Conservation (phyloP, 2,113 vertebrate species). For the Sturnus vulgaris region DNA sequence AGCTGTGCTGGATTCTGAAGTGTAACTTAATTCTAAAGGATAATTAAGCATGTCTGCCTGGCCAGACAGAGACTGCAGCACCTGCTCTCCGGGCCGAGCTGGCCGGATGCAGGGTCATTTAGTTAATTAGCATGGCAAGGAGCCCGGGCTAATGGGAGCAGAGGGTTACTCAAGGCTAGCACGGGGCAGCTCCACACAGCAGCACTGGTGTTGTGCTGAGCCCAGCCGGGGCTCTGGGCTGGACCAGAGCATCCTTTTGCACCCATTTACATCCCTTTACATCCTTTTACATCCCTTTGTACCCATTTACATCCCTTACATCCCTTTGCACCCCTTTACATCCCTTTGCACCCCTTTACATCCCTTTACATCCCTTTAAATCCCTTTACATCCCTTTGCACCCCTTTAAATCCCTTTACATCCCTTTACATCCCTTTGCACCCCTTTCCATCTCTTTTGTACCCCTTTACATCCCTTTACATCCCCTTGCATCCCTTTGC, state of each 20-base stretch:
- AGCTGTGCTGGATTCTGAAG: not conserved
- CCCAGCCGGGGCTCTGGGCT: not conserved
- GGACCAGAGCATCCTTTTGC: not conserved
- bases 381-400: too few relatives aligned
- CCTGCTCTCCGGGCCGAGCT: constrained; percentile 24
- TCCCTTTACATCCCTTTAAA: too few relatives aligned
- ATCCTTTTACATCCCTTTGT: too few relatives aligned
- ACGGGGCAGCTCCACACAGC: not conserved
- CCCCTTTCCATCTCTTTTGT: too few relatives aligned
- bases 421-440: too few relatives aligned
- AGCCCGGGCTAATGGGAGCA: constrained; percentile 14
- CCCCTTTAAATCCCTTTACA: too few relatives aligned
- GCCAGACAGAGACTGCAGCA: not conserved
- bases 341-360: too few relatives aligned
- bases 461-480: too few relatives aligned
- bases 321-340: too few relatives aligned
- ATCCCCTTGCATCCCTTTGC: too few relatives aligned
- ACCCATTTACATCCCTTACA: too few relatives aligned
- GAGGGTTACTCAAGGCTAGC: not conserved
- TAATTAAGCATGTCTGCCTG: not conserved
- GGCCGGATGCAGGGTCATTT: constrained; percentile 27
- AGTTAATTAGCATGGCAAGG: constrained; percentile 33
- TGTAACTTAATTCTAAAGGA: constrained; percentile 3
- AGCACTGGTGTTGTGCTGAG: not conserved
- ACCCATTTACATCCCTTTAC: too few relatives aligned